Evolutionary conservation across 2,888 invertebrate genomes (phyloP).

Genomic region (Siphlonurus alternatus): DNA sequence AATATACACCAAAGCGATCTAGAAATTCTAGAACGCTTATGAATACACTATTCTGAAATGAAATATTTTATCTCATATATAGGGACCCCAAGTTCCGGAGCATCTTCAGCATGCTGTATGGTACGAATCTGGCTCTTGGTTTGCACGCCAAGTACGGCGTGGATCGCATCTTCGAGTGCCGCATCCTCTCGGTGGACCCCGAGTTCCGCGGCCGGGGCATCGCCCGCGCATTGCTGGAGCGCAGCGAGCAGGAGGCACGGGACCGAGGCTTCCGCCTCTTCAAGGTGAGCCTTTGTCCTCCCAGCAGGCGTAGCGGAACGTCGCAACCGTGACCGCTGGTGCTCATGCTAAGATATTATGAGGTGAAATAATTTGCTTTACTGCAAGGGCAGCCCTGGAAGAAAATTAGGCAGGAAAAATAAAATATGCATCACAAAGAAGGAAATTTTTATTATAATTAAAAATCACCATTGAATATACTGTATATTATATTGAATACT

Average conservation of each 20-base stretch:
- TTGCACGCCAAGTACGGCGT: constrained; percentile 48
- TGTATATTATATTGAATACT: no score
- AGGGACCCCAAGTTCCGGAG: constrained; percentile 41
- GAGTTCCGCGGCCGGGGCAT: constrained; percentile 54
- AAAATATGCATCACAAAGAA: no score
- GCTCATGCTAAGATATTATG: no score
- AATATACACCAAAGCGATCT: no score
- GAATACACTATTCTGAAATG: no score
- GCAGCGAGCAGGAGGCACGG: constrained; percentile 46
- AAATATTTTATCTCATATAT: no score
- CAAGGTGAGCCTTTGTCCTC: constrained; percentile 40
- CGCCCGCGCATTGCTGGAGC: constrained; percentile 50
- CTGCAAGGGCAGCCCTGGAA: background rate
- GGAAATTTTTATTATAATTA: no score
- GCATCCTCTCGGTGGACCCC: constrained; percentile 61
- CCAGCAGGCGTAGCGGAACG: background rate
- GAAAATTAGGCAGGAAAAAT: background rate
- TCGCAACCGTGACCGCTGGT: no score
- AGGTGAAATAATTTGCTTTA: no score
- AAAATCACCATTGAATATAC: no score
- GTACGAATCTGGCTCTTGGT: constrained; percentile 47
- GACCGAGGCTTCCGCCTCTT: constrained; percentile 36
- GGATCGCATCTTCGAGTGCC: constrained; percentile 56
- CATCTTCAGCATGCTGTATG: constrained; percentile 60
- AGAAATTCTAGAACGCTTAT: no score